Base-by-base conservation (phyloP, 37 sponge, comb jelly and placozoan genomes). In the Tethya wilhelma region DNA sequence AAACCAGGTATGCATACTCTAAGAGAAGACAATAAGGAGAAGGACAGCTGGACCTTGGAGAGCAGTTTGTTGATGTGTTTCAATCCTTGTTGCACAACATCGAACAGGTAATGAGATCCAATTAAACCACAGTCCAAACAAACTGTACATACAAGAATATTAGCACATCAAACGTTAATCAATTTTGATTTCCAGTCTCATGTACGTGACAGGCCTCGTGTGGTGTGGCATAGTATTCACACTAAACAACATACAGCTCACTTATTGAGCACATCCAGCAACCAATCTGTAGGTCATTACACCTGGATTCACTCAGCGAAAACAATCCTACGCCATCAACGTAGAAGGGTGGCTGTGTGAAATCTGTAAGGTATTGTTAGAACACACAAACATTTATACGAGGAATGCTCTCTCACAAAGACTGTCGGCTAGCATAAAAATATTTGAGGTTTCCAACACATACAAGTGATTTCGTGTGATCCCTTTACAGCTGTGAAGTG, bases 401-500 rank as follows among this genome's bases (percentile, higher is more conserved):
- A 67, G 19, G n/a, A 39, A 22, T 57, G 31, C 3, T 8, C 43
- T 8, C 28, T 19, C 2, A 41, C n/a, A 69, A n/a, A n/a, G n/a
- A n/a, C n/a, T n/a, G n/a, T n/a, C n/a, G n/a, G n/a, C n/a, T n/a
- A n/a, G n/a, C n/a, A n/a, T n/a, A n/a, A n/a, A n/a, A n/a, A n/a
- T n/a, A n/a, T n/a, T n/a, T n/a, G n/a, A n/a, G n/a, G n/a, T 33
- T 42, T 36, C 2, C 39, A n/a, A 64, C 1, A 59, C 86, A 49
- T 53, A 72, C 79, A 69, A 36, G 31, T 31, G 14, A 43, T 38
- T 64, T 29, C 44, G 56, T 22, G 71, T 30, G 56, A 39, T 2
- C 56, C n/a, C 42, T 34, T 83, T n/a, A 74, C 25, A 19, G 90
- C 90, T 25, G 71, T 75, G 45, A 93, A 81, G 46, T 88, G 86